Evolutionary conservation across 2,797 vertebrate species (phyloP).

Genomic region (Streptopelia turtur): DNA sequence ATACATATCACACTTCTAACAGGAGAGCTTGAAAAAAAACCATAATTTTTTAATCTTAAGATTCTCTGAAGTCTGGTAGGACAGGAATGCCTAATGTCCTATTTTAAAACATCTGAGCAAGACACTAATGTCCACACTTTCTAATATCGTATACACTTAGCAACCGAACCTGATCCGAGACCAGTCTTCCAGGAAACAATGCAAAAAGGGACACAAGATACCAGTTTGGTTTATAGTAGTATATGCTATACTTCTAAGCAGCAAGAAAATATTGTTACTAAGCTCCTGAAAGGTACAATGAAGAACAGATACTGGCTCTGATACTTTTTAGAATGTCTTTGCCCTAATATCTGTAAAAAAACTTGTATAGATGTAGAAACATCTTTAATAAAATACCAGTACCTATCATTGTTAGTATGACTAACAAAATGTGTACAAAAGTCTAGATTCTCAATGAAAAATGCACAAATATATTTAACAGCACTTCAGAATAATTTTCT

Average conservation of each 20-base stretch:
- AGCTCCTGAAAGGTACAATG: not conserved
- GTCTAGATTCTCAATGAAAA: not conserved
- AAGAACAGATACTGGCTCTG: not conserved
- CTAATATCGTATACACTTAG: not conserved
- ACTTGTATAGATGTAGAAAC: not conserved
- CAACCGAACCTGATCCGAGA: not conserved
- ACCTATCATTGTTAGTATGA: not conserved
- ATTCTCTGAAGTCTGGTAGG: conserved; percentile 31
- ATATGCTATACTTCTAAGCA: not conserved
- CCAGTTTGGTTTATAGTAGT: not conserved
- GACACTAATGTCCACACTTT: not conserved
- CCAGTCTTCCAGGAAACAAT: not conserved
- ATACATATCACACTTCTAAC: conserved; percentile 76
- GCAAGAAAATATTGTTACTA: not conserved
- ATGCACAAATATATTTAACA: not conserved
- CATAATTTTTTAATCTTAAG: conserved; percentile 70
- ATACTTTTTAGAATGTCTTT: not conserved
- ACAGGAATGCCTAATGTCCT: not conserved
- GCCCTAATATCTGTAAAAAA: not conserved
- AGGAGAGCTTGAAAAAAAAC: conserved; percentile 72
- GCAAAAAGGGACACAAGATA: not conserved
- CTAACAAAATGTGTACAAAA: not conserved
- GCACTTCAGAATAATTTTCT: not conserved
- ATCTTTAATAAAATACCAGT: not conserved
- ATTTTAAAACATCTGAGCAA: conserved; percentile 10